Conservation (phyloP, 1,140 invertebrate species). For the Telenomus remus region DNA sequence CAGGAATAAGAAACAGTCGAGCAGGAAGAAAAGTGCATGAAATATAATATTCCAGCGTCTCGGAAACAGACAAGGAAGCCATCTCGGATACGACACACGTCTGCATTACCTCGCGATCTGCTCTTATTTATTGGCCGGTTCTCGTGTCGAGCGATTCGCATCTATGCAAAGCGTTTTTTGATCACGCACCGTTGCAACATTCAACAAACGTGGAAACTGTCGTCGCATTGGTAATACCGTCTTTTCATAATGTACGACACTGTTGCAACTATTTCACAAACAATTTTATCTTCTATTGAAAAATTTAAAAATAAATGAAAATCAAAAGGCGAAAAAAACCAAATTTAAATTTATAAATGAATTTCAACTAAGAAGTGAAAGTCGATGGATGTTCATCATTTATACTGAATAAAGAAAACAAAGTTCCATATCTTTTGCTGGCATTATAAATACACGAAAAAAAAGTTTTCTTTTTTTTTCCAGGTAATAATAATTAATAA, state of each 20-base stretch:
- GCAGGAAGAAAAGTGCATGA: constrained; percentile 6
- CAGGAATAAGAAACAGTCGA: too few species aligned
- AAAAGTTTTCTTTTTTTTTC: constrained; percentile 48
- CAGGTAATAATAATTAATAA: constrained; percentile 49
- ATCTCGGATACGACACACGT: constrained; percentile 38
- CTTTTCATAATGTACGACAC: background rate
- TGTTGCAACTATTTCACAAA: too few species aligned
- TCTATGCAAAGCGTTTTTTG: constrained; percentile 56
- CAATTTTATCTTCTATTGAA: too few species aligned
- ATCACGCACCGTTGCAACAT: constrained; percentile 52
- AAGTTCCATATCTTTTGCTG: constrained; percentile 1
- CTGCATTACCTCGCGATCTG: constrained; percentile 39
- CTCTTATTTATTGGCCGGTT: constrained; percentile 49
- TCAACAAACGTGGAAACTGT: constrained; percentile 56
- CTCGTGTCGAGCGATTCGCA: constrained; percentile 47
- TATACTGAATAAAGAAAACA: background rate
- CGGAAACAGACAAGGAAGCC: constrained; percentile 38
- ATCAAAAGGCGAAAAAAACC: too few species aligned
- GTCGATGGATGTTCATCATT: too few species aligned
- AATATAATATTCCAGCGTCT: constrained; percentile 41
- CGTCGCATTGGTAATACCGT: constrained; percentile 36
- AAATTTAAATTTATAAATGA: background rate
- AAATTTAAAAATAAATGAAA: too few species aligned
- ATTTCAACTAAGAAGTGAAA: background rate
- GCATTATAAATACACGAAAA: constrained; percentile 20